Evolutionary conservation across 23 tunicate species (phyloP), one percentile per base, ranked within the genome.

Genomic region (Phallusia fumigata): DNA sequence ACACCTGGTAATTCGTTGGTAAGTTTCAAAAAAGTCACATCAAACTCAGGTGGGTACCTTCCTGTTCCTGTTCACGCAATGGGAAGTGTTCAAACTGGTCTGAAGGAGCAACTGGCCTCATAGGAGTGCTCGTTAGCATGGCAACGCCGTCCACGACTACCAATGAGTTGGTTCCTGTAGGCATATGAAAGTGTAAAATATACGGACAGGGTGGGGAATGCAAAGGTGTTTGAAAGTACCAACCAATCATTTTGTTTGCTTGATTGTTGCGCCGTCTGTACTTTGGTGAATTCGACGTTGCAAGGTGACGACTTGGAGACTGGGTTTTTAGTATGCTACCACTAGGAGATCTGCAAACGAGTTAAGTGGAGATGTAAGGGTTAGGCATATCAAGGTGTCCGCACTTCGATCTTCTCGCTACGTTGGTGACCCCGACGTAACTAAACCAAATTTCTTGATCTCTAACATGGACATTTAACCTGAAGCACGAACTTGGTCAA

Each of bases 81-180:
- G 69, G 69, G 47, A 3, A 10, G 11, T 58, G 69, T 3, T 58
- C 28, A 58, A 58, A 58, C 28, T 58, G 11, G 28, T 58, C 28
- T 6, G 26, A 22, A 22, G 69, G 15, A 2, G 69, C 69, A 21
- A 58, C 69, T 16, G 69, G 69, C 28, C 69, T 58, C 69, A 58
- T 58, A 5, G 92, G 92, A 12, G 92, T 88, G 87, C 92, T 88
- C 21, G 92, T 83, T 22, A 88, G 32, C 92, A 88, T 88, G 31
- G 80, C 45, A n/a, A 78, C 83, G 24, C 92, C 92, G 51, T 88
- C 92, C 28, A 76, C 75, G 12, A 83, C 52, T 52, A 52, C 31
- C 10, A 79, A 64, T 16, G 45, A 72, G 32, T 79, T 79, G 69
- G 52, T 40, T n/a, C 89, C 89, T 85, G 52, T 15, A 58, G 69